phyloP scores from a whole-genome alignment of 2,797 vertebrate genomes.

The Spheniscus humboldti region DNA sequence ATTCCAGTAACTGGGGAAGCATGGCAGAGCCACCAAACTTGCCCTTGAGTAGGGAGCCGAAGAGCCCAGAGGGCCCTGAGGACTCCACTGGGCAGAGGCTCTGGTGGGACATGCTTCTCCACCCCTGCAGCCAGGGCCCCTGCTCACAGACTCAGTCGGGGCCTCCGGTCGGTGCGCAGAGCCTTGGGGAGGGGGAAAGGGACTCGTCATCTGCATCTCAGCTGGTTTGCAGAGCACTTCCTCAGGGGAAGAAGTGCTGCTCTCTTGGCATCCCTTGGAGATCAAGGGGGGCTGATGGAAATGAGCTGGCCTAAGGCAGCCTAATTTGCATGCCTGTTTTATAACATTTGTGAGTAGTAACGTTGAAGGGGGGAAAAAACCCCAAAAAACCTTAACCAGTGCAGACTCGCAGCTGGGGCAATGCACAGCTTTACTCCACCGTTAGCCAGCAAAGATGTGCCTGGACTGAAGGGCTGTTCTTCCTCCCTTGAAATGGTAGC shows the following conservation, averaged over 20 bases:
- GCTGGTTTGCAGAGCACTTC: slow-evolving; percentile 42
- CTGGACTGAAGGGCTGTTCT: background rate
- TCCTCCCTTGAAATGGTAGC: slow-evolving; percentile 18
- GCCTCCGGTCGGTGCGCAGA: background rate
- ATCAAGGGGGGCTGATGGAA: slow-evolving; percentile 44
- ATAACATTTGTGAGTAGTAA: background rate
- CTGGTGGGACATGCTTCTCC: background rate
- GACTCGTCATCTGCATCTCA: slow-evolving; percentile 22
- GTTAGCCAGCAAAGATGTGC: background rate
- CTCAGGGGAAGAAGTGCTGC: slow-evolving; percentile 23
- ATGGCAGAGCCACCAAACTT: background rate
- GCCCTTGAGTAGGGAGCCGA: background rate
- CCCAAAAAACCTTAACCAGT: background rate
- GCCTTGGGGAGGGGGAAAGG: background rate
- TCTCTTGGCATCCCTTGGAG: slow-evolving; percentile 40
- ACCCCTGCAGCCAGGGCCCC: background rate
- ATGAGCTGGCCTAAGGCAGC: slow-evolving; percentile 29
- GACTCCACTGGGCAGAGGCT: background rate
- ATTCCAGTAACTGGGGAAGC: background rate
- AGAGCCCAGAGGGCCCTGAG: background rate
- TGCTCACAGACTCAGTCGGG: accelerated
- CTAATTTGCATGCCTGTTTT: slow-evolving; percentile 41
- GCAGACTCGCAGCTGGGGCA: background rate
- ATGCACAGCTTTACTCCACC: background rate
- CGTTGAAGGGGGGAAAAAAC: background rate